Conservation (phyloP, 2,113 vertebrate species). For the Budorcas taxicolor region DNA sequence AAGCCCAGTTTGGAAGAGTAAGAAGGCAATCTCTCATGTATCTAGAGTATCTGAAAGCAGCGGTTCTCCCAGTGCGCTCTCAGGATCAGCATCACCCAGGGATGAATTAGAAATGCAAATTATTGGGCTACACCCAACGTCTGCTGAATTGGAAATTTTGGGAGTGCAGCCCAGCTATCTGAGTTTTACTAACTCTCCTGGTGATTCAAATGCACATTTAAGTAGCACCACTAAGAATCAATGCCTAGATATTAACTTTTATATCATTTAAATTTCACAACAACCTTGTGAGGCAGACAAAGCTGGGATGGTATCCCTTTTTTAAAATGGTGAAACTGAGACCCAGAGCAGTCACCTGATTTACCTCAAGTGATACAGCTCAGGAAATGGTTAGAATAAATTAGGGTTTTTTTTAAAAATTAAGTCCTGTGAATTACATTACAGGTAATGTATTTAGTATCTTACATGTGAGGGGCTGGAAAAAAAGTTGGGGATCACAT, state of each 20-base stretch:
- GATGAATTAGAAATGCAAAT: not conserved
- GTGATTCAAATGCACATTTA: not conserved
- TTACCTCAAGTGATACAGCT: not conserved
- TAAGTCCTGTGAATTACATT: not conserved
- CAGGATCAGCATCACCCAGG: not conserved
- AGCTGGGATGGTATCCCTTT: not conserved
- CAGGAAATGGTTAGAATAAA: not conserved
- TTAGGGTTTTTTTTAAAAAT: not conserved
- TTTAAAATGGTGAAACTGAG: not conserved
- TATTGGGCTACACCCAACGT: not conserved
- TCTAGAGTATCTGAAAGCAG: not conserved
- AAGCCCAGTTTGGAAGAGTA: not conserved
- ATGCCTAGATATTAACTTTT: not conserved
- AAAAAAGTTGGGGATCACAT: not conserved
- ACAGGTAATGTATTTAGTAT: not conserved
- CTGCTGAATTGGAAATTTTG: not conserved
- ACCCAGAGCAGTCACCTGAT: not conserved
- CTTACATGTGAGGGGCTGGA: not conserved
- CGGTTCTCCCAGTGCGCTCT: not conserved
- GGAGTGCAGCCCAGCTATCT: not conserved
- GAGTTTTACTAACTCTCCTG: not conserved
- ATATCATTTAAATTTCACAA: not conserved
- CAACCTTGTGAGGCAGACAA: not conserved
- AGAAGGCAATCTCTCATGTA: not conserved
- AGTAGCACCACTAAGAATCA: not conserved